These are phyloP conservation scores for Podilymbus podiceps DNA, from an alignment of 2,113 vertebrate genomes.

Conservation along the genomic window DNA sequence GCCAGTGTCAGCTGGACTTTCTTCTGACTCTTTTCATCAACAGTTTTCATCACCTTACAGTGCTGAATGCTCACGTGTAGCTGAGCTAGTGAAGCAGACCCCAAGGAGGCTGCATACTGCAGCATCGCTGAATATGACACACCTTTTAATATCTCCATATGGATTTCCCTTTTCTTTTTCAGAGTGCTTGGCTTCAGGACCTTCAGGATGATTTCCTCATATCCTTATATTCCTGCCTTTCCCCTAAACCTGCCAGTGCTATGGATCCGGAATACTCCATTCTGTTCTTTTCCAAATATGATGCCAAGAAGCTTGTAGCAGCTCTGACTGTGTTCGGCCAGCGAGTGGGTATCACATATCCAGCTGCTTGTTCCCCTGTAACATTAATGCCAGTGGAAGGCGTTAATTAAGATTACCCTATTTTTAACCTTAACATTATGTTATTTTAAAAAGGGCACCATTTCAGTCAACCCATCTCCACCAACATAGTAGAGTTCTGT, in stretches of 20 bases:
- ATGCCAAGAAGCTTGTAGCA: neutral
- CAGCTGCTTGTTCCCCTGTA: neutral
- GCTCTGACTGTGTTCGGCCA: neutral
- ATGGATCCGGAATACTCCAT: neutral
- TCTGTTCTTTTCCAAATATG: slow-evolving; percentile 52
- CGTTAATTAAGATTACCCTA: neutral
- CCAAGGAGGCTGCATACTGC: neutral
- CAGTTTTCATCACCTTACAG: neutral
- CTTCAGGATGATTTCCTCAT: slow-evolving; percentile 43
- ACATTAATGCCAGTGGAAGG: neutral
- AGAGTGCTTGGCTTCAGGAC: slow-evolving; percentile 21
- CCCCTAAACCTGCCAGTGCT: neutral
- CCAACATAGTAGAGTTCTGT: neutral
- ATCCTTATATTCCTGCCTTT: slow-evolving; percentile 29
- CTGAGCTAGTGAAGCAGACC: neutral
- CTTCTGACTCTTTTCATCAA: neutral
- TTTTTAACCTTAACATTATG: neutral
- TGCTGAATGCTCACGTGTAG: neutral
- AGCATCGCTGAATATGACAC: neutral
- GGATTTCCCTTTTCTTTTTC: neutral
- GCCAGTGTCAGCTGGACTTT: neutral
- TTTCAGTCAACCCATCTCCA: neutral
- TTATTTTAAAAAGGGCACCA: neutral
- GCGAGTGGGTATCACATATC: neutral
- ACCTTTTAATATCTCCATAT: neutral